Base-by-base conservation (phyloP, 2,888 invertebrate species). In the Fragum fragum region DNA sequence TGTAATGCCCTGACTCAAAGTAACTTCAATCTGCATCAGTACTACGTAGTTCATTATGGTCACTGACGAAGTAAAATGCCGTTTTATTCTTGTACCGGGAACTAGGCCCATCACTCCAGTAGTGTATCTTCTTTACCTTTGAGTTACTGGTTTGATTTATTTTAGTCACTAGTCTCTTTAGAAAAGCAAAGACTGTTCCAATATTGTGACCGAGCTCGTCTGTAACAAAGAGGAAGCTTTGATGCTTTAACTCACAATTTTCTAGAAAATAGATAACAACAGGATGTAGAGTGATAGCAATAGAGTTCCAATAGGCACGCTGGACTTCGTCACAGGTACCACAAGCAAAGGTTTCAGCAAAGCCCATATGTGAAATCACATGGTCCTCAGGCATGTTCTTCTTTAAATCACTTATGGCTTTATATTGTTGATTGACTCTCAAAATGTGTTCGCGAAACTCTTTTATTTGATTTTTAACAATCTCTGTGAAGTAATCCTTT, bases 81-180 rank as follows among this genome's bases (percentile, higher is more conserved):
- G 61, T 55, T 59, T 85, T 81, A 55, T 87, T 88, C 7, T 71
- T 16, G 61, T 86, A 87, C 23, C 86, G 86, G 14, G 76, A 74
- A 28, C 82, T 78, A n/a, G 85, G 84, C 16, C 80, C 73, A 52
- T 88, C 85, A 29, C 85, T 85, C 85, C 81, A 79, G 76, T 83
- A 85, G 55, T 85, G 76, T 14, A 87, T 52, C 28, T n/a, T 53
- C 3, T 26, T 11, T n/a, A 66, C 5, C 5, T 63, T 29, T 18
- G 23, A 16, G 21, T 0, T 42, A 14, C 42, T 21, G 9, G 53
- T 52, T 36, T 66, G 5, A 26, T 77, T 73, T 1, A 74, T 47
- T 14, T 73, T 53, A 18, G 75, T 73, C 18, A 86, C 53, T 14
- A 87, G 14, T 18, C 74, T 29, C 26, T 82, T 75, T 7, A 85